Evolutionary conservation across 1,140 invertebrate genomes (phyloP).

Genomic region (Trichonephila clavipes): DNA sequence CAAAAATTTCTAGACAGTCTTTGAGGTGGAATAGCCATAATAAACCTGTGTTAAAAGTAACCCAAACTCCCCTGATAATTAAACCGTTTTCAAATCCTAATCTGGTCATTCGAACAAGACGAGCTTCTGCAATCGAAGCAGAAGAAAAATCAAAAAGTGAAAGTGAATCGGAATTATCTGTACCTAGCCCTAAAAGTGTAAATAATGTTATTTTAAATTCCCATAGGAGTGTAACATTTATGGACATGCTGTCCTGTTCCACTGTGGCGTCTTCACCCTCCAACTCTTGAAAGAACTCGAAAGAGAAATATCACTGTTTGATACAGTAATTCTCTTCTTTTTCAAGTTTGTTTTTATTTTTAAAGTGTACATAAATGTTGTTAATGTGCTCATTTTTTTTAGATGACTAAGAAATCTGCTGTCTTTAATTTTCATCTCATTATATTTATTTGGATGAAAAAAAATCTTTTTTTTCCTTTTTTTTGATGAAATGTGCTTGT

Average conservation of each 20-base stretch:
- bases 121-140: conserved; percentile 80
- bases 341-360: conserved; percentile 27
- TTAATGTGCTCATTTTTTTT: conserved; percentile 8
- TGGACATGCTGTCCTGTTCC: background rate
- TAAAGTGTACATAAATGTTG: conserved; percentile 28
- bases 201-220: conserved; percentile 67
- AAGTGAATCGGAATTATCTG: conserved; percentile 80
- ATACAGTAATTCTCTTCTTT: background rate
- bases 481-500: conserved; percentile 17
- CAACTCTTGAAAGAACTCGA: background rate
- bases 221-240: conserved; percentile 19
- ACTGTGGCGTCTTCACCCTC: background rate
- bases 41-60: background rate
- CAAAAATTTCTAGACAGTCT: background rate
- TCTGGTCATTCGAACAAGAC: conserved; percentile 82
- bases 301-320: conserved; percentile 22
- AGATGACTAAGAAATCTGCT: background rate
- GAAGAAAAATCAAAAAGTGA: conserved; percentile 51
- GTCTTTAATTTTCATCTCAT: conserved; percentile 4
- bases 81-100: conserved; percentile 83
- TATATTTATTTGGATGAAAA: background rate
- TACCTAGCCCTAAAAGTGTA: conserved; percentile 81
- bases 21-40: background rate
- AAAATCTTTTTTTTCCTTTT: background rate
- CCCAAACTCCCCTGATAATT: conserved; percentile 72